Evolutionary conservation across 2,888 invertebrate species (phyloP), one percentile per base, ranked within the genome.

Genomic region (Trachelus stipa): DNA sequence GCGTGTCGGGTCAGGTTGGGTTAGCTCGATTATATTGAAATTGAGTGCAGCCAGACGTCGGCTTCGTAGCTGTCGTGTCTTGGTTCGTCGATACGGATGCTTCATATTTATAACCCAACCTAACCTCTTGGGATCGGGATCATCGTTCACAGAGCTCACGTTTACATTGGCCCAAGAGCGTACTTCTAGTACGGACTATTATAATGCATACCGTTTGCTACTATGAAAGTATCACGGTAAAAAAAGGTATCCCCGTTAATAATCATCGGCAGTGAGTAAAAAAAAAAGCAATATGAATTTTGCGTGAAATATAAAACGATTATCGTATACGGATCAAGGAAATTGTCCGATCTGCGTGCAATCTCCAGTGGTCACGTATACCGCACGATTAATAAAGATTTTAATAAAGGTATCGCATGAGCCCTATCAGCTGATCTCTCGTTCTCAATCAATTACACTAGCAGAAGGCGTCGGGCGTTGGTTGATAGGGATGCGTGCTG

Each of bases 1-100:
- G 74, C 77, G 75, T 75, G 77, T 75, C 77, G 37, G 69, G 71
- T 37, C 34, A 40, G 77, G 77, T 77, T 71, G 40, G 77, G 75
- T 31, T 77, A 34, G 77, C 12, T 68, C 68, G 68, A 73, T 68
- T 76, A 76, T 73, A 71, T 77, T 31, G 74, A 74, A 77, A 77
- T 75, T 75, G 77, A 77, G 74, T 75, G 69, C 69, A 74, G 56
- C 71, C 76, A 74, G 74, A 37, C 35, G 4, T 37, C n/a, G 40
- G 35, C 73, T 73, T 74, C 73, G 74, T 56, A 56, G 56, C 9
- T 56, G 23, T 56, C 40, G 40, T 56, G 23, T 56, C 56, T 23
- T 23, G 23, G 56, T 56, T 56, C 9, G 23, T 56, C 56, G 56
- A 56, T 9, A 23, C 6, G 56, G 56, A 56, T 56, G 56, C 6